These are phyloP conservation scores for Oreochromis aureus DNA, from an alignment of 2,113 vertebrate species.

Conservation along the genomic window DNA sequence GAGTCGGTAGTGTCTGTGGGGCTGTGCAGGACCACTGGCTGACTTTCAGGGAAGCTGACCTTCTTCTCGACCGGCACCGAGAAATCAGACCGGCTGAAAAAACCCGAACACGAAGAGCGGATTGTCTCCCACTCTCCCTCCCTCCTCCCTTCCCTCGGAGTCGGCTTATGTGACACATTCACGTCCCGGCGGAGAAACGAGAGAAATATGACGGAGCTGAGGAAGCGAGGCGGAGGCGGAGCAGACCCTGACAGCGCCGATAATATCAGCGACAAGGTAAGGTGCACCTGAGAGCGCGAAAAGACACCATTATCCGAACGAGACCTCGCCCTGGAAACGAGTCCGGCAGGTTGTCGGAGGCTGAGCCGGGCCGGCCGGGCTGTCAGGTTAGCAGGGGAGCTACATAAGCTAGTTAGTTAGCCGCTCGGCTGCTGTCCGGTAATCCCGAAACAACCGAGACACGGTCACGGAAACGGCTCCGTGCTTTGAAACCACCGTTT, in stretches of 20 bases:
- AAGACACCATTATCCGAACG: fast-evolving
- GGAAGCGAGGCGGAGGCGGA: slow-evolving; percentile 65
- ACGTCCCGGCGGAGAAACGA: slow-evolving; percentile 29
- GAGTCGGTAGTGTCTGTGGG: not conserved
- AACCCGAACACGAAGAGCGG: not conserved
- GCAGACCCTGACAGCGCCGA: slow-evolving; percentile 65
- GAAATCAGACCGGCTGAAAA: not conserved
- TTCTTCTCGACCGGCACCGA: not conserved
- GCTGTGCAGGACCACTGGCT: not conserved
- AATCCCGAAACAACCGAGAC: slow-evolving; percentile 3
- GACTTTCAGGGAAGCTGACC: not conserved
- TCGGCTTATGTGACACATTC: slow-evolving; percentile 47
- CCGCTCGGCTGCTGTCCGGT: not conserved
- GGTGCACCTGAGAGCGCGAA: not conserved
- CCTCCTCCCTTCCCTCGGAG: not conserved
- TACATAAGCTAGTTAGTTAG: slow-evolving; percentile 26
- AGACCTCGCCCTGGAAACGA: not conserved
- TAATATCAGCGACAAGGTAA: slow-evolving; percentile 74
- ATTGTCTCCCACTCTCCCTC: not conserved
- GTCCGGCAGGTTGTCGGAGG: not conserved
- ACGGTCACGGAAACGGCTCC: not conserved
- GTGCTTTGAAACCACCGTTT: not conserved
- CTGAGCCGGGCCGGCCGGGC: not conserved
- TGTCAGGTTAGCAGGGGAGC: slow-evolving; percentile 3
- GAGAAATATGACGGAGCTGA: slow-evolving; percentile 72